phyloP scores from a whole-genome alignment of 2,113 vertebrate genomes.

The Stegastes partitus region DNA sequence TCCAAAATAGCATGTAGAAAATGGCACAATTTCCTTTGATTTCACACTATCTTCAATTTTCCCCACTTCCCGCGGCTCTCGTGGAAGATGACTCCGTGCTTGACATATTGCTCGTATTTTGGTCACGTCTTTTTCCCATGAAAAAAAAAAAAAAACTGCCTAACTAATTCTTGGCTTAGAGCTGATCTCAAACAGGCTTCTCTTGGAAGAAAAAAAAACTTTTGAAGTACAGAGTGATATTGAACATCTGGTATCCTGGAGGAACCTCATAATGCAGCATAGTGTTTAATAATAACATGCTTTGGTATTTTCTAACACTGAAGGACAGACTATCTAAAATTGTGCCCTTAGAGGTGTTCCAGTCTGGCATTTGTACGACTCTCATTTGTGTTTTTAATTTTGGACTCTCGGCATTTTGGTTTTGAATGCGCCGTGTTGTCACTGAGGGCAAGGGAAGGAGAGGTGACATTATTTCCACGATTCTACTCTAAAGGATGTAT shows the following conservation, averaged over 20 bases:
- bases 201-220: slow-evolving; percentile 19
- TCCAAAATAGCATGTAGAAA: slow-evolving; percentile 29
- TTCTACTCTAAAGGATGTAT: slow-evolving; percentile 12
- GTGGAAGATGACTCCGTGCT: slow-evolving; percentile 17
- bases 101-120: slow-evolving; percentile 37
- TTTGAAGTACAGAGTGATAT: slow-evolving; percentile 52
- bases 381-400: slow-evolving; percentile 32
- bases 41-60: slow-evolving; percentile 31
- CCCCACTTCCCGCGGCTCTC: background rate
- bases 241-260: slow-evolving; percentile 51
- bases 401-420: slow-evolving; percentile 14
- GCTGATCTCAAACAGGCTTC: slow-evolving; percentile 26
- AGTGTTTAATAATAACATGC: slow-evolving; percentile 37
- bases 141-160: slow-evolving; percentile 1
- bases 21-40: slow-evolving; percentile 28
- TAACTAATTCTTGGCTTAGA: slow-evolving; percentile 44
- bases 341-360: background rate
- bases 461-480: slow-evolving; percentile 15
- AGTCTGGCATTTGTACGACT: slow-evolving; percentile 34
- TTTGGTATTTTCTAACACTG: slow-evolving; percentile 26
- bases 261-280: slow-evolving; percentile 22
- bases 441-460: slow-evolving; percentile 13
- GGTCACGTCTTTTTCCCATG: background rate
- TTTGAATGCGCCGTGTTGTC: slow-evolving; percentile 31
- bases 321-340: slow-evolving; percentile 6